Conservation (phyloP, 2,113 vertebrate species). For the Corythornis madagascariensis region DNA sequence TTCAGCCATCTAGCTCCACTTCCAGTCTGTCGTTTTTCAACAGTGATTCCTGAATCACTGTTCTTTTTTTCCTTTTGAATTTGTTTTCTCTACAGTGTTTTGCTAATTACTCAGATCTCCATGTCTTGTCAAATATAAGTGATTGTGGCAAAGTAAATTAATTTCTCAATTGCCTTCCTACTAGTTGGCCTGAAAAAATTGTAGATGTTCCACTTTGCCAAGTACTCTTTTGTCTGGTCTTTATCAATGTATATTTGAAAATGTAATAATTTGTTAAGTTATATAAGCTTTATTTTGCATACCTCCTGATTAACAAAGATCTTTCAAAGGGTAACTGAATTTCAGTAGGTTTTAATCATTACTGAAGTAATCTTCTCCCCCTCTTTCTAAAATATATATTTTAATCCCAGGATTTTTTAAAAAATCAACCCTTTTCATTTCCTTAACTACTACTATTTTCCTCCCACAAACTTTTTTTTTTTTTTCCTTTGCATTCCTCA, state of each 20-base stretch:
- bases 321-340: neutral
- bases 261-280: neutral
- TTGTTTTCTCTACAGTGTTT: neutral
- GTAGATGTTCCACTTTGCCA: neutral
- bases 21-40: neutral
- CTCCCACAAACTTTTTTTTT: neutral
- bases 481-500: neutral
- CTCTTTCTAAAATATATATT: neutral
- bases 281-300: neutral
- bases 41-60: neutral
- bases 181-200: neutral
- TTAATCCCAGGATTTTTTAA: neutral
- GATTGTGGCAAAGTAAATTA: neutral
- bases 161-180: neutral
- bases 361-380: neutral
- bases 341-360: neutral
- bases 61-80: neutral
- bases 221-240: neutral
- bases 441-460: neutral
- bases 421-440: neutral
- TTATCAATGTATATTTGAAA: neutral
- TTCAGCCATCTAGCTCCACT: neutral
- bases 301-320: neutral
- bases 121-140: neutral
- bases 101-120: neutral